Evolutionary conservation across 2,797 vertebrate genomes (phyloP).

Genomic region (Nyctalus aviator): DNA sequence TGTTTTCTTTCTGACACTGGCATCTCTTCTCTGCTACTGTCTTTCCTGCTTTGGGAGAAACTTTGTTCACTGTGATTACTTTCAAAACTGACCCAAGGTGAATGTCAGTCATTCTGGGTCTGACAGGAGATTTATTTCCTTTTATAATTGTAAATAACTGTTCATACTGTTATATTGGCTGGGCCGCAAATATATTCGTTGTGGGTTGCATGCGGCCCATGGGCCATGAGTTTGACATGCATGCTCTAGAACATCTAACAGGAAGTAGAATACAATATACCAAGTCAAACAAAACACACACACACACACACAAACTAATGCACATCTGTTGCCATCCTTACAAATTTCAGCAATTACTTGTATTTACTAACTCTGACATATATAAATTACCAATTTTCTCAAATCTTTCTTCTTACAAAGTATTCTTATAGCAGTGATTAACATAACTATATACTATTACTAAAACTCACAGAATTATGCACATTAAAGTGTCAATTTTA

Average conservation of each 20-base stretch:
- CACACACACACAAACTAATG: background rate
- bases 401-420: conserved; percentile 14
- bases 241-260: background rate
- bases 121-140: no score
- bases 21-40: no score
- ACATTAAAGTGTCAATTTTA: conserved; percentile 37
- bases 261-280: background rate
- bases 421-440: background rate
- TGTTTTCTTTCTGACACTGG: no score
- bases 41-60: no score
- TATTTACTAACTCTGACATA: background rate
- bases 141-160: no score
- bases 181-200: no score
- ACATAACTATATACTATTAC: background rate
- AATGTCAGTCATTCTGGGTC: no score
- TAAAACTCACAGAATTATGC: conserved; percentile 25
- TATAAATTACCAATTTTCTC: background rate
- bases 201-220: no score
- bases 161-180: no score
- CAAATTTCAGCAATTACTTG: conserved; percentile 29
- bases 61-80: no score
- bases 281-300: conserved; percentile 20
- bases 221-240: no score
- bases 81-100: no score
- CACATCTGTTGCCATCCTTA: conserved; percentile 13